Evolutionary conservation across 1,140 invertebrate genomes (phyloP).

Genomic region (Agrilus planipennis): DNA sequence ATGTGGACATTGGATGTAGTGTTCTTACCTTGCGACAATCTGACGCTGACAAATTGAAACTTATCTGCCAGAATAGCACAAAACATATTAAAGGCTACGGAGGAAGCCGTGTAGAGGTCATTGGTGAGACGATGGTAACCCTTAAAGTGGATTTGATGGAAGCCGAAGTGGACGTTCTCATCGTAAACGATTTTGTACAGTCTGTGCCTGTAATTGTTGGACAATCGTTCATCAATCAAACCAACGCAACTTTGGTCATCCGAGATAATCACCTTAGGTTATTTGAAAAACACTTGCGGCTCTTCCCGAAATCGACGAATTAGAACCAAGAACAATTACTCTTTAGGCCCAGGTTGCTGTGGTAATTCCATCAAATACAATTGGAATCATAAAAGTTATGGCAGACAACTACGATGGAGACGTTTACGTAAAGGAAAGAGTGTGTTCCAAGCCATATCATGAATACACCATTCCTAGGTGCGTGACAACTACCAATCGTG

Average conservation of each 20-base stretch:
- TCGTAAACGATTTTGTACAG: slow-evolving; percentile 13
- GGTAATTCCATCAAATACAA: too few relatives aligned
- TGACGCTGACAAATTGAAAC: too few relatives aligned
- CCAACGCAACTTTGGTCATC: not conserved
- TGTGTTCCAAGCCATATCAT: not conserved
- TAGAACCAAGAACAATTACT: too few relatives aligned
- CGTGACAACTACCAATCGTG: not conserved
- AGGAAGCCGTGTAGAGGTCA: not conserved
- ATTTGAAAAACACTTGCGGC: not conserved
- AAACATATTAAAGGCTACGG: slow-evolving; percentile 5
- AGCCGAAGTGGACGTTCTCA: slow-evolving; percentile 7
- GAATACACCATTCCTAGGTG: not conserved
- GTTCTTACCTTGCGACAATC: too few relatives aligned
- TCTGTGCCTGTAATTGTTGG: slow-evolving; percentile 13
- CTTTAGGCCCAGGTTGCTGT: too few relatives aligned
- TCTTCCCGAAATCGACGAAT: not conserved
- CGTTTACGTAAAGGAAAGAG: too few relatives aligned
- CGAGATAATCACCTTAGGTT: not conserved
- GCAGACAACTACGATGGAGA: too few relatives aligned
- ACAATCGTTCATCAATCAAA: slow-evolving; percentile 12
- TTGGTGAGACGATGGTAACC: slow-evolving; percentile 10
- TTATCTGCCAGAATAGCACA: not conserved
- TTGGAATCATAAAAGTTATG: too few relatives aligned
- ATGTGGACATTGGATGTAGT: too few relatives aligned
- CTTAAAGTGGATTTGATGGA: slow-evolving; percentile 10